Evolutionary conservation across 2,888 invertebrate genomes (phyloP).

Genomic region (Xanthostigma xanthostigma): DNA sequence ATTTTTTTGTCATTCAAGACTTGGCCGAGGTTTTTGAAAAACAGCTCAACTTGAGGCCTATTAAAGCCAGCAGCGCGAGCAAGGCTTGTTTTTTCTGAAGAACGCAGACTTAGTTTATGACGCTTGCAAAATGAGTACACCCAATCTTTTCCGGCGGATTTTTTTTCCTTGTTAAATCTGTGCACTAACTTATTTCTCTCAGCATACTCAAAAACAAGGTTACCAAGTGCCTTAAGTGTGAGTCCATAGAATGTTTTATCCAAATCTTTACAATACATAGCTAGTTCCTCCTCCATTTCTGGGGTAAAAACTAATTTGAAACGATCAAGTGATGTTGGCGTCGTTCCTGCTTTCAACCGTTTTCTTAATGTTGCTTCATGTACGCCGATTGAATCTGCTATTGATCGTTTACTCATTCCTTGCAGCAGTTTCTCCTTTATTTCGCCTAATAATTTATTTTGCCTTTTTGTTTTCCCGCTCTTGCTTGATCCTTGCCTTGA

Average conservation of each 20-base stretch:
- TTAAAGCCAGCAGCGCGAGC: conserved; percentile 17
- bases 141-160: conserved; percentile 3
- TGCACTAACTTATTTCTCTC: neutral
- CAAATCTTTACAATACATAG: conserved; percentile 1
- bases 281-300: conserved; percentile 11
- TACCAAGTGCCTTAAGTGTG: conserved; percentile 4
- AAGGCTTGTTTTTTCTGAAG: neutral
- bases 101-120: neutral
- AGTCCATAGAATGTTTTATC: conserved; percentile 6
- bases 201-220: conserved; percentile 4
- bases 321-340: conserved; percentile 10
- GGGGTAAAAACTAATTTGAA: conserved; percentile 8
- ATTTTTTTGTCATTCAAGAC: conserved; percentile 1
- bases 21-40: conserved; percentile 1
- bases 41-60: conserved; percentile 13
- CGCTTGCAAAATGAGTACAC: neutral
- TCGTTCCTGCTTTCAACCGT: conserved; percentile 9
- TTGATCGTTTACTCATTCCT: conserved; percentile 1
- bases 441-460: too few relatives aligned
- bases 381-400: conserved; percentile 7
- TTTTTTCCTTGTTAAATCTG: neutral
- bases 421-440: too few relatives aligned
- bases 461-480: too few relatives aligned
- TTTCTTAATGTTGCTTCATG: conserved; percentile 13
- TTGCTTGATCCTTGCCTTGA: too few relatives aligned